Evolutionary conservation across 2,113 vertebrate genomes (phyloP), one percentile per base, ranked within the genome.

Genomic region (Eptatretus burgeri): DNA sequence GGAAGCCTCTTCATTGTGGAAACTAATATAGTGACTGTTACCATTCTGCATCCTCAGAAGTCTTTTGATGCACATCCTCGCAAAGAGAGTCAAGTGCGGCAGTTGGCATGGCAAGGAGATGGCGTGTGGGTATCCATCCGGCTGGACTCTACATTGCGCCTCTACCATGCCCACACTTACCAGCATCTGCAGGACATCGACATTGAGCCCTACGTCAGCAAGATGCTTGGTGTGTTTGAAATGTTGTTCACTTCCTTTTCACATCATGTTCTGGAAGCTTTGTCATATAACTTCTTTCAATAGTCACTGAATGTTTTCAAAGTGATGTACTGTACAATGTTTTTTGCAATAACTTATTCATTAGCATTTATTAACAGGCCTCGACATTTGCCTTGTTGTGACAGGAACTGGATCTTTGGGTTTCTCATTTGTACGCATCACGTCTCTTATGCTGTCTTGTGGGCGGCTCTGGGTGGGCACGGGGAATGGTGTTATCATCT

Each of bases 51-150:
- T 41, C 27, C 27, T 0, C 63, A 85, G 84, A 87, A 85, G 74
- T 83, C 81, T 1, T 87, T 87, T 70, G 84, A 87, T 64, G 84
- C 84, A 2, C 84, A 87, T 66, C 84, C 84, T 2, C 79, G 84
- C 68, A 82, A 82, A 70, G 84, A 87, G 72, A 85, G 83, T 73
- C 84, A 87, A 72, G 84, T 87, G 65, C 74, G 84, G 12, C 81
- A 87, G 70, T 76, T 87, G 69, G 84, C 84, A 0, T 84, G 84
- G 79, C 77, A 84, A 13, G 84, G 84, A 11, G 84, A 87, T 1
- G 84, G 84, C 1, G 82, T 87, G 3, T 87, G 84, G 84, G 83
- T 87, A 67, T 87, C 84, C 20, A 87, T 87, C 66, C 78, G 84
- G 7, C 73, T 87, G 68, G 84, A 87, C 71, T 87, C 84, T 63